These are phyloP conservation scores for Cataglyphis albicans DNA, from an alignment of 2,888 invertebrate genomes.

Conservation along the genomic window DNA sequence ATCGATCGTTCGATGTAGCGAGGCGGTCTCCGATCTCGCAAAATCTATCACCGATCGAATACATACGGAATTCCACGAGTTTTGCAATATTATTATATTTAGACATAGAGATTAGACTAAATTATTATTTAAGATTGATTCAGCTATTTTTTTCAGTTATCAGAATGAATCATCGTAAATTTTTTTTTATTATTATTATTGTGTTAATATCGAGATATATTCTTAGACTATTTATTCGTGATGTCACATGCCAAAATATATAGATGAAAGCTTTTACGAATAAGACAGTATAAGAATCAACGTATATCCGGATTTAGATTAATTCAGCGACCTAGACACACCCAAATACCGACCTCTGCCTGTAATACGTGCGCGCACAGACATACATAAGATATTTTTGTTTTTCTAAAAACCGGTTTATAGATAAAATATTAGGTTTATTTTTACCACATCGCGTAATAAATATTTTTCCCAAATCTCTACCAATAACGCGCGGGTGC, in stretches of 20 bases:
- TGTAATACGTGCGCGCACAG: neutral
- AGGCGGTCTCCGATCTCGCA: neutral
- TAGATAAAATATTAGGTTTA: neutral
- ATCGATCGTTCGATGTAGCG: slow-evolving; percentile 22
- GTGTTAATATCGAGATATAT: neutral
- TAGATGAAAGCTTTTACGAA: neutral
- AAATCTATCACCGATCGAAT: slow-evolving; percentile 29
- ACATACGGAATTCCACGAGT: slow-evolving; percentile 28
- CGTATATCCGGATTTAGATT: neutral
- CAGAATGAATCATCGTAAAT: neutral
- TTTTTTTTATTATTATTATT: neutral
- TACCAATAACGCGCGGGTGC: neutral
- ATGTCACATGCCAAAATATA: neutral
- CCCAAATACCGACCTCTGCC: neutral
- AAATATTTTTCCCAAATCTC: slow-evolving; percentile 11
- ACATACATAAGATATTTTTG: neutral
- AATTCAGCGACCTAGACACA: slow-evolving; percentile 1
- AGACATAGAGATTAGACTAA: neutral
- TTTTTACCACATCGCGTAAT: neutral
- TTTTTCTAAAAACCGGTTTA: slow-evolving; percentile 1
- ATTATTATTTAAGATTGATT: slow-evolving; percentile 12
- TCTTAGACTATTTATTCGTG: neutral
- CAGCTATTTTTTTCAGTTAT: neutral
- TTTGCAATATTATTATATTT: slow-evolving; percentile 26
- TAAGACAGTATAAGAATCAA: neutral